Conservation (phyloP, 2,113 vertebrate species). For the Edolisoma coerulescens region DNA sequence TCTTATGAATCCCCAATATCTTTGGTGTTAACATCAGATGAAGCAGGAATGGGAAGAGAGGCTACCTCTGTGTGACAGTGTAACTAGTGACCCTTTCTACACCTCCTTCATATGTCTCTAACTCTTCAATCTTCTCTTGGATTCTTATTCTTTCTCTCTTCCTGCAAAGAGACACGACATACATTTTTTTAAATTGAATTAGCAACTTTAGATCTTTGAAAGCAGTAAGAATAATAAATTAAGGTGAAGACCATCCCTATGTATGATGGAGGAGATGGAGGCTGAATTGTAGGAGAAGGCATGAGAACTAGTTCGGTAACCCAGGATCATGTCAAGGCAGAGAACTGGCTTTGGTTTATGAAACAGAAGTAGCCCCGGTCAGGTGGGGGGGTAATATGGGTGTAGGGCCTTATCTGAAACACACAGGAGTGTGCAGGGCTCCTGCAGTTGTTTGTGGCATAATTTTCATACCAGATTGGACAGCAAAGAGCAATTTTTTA, state of each 20-base stretch:
- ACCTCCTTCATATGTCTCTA: not conserved
- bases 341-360: not conserved
- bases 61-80: not conserved
- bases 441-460: not conserved
- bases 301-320: not conserved
- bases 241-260: not conserved
- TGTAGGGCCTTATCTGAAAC: not conserved
- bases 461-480: not conserved
- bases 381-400: fast-evolving
- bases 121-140: not conserved
- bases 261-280: not conserved
- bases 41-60: not conserved
- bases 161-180: fast-evolving
- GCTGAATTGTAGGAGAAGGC: not conserved
- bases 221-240: not conserved
- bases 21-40: not conserved
- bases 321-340: not conserved
- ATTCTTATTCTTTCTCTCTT: not conserved
- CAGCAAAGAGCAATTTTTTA: not conserved
- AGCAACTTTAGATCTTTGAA: not conserved
- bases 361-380: not conserved
- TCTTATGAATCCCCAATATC: not conserved
- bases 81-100: not conserved
- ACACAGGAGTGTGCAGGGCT: not conserved
- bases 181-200: not conserved